A percentile compares a stretch with the other conserved stretches of the same genome.
Conservation (phyloP, 2,113 vertebrate genomes). For the Pionites leucogaster region DNA sequence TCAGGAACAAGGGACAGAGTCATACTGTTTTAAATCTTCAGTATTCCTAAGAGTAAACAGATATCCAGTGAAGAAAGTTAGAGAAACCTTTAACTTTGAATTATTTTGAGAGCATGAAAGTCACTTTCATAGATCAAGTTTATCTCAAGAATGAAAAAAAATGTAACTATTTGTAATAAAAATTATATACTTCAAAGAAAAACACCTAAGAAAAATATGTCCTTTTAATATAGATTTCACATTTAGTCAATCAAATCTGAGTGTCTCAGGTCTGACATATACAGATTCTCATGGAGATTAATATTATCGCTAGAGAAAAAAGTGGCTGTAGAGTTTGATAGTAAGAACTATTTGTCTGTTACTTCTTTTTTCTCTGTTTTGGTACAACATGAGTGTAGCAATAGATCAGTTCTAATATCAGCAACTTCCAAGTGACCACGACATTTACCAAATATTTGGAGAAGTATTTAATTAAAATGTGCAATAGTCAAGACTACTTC, state of each 20-base stretch:
- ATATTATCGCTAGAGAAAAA: background rate
- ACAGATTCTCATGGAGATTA: background rate
- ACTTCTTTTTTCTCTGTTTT: background rate
- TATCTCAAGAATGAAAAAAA: background rate
- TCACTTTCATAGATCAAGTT: background rate
- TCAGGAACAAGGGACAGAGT: constrained; percentile 53
- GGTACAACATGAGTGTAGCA: background rate
- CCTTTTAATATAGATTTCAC: background rate
- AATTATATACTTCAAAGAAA: background rate
- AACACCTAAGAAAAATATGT: background rate
- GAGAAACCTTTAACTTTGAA: constrained; percentile 20
- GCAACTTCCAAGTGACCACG: background rate
- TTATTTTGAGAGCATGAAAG: constrained; percentile 46
- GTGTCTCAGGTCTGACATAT: background rate
- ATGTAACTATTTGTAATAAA: background rate
- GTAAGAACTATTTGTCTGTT: background rate
- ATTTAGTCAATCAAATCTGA: background rate
- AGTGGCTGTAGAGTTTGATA: background rate
- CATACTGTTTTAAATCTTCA: constrained; percentile 63
- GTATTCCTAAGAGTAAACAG: constrained; percentile 53
- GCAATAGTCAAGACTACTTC: background rate
- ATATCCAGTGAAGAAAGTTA: constrained; percentile 47
- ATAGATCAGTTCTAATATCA: background rate
- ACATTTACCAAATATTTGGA: background rate
- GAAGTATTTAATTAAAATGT: background rate